A percentile compares a stretch with the other conserved stretches of the same genome.
Conservation (phyloP, 2,797 vertebrate species). For the Myiotriccus ornatus region DNA sequence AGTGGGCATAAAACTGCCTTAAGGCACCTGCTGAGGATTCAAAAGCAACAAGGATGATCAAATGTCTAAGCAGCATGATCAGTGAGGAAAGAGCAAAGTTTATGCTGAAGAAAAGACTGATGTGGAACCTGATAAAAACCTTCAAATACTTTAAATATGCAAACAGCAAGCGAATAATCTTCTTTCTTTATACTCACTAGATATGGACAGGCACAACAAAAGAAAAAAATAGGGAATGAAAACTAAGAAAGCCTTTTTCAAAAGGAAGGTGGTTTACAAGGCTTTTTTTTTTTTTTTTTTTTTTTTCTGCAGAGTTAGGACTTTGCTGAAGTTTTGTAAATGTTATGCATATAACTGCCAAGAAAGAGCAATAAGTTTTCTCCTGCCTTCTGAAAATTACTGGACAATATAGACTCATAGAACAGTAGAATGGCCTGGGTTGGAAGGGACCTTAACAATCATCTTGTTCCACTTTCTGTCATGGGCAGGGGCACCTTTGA, state of each 20-base stretch:
- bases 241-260: neutral
- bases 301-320: neutral
- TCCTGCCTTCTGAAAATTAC: neutral
- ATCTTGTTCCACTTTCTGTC: neutral
- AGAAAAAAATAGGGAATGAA: neutral
- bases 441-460: neutral
- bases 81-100: constrained; percentile 24
- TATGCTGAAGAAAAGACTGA: neutral
- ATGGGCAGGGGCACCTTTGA: neutral
- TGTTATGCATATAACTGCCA: rapidly evolving
- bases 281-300: neutral
- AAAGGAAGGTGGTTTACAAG: neutral
- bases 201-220: neutral
- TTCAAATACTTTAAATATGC: constrained; percentile 5
- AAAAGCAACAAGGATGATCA: constrained; percentile 54
- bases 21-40: constrained; percentile 46
- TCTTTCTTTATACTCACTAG: neutral
- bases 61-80: constrained; percentile 34
- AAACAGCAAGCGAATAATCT: neutral
- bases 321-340: neutral
- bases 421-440: neutral
- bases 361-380: neutral
- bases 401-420: neutral
- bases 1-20: constrained; percentile 45
- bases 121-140: neutral